Evolutionary conservation across 2,888 invertebrate species (phyloP).

Genomic region (Nomada fucata): DNA sequence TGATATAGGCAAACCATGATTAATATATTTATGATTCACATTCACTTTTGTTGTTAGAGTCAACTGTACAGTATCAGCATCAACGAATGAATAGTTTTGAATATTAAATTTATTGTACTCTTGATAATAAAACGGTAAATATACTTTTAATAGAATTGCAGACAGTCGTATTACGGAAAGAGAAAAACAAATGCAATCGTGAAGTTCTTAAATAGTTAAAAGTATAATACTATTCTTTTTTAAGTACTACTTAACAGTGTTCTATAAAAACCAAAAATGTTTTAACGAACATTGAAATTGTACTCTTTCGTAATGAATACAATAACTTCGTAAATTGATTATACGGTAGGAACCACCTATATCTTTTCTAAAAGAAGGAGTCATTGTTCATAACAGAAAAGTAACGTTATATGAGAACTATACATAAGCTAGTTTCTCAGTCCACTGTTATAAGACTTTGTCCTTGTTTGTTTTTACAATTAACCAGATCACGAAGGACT

Average conservation of each 20-base stretch:
- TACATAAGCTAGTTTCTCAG: constrained; percentile 66
- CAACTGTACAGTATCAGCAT: constrained; percentile 14
- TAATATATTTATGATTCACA: constrained; percentile 26
- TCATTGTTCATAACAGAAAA: constrained; percentile 44
- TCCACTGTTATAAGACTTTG: constrained; percentile 59
- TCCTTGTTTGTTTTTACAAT: constrained; percentile 46
- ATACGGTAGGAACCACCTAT: constrained; percentile 54
- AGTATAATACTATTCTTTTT: constrained; percentile 53
- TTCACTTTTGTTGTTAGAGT: constrained; percentile 17
- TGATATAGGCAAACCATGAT: constrained; percentile 39
- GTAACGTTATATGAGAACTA: constrained; percentile 58
- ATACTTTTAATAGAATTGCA: constrained; percentile 22
- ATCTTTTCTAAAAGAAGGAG: constrained; percentile 48
- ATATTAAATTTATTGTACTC: constrained; percentile 13
- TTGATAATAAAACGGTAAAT: constrained; percentile 2
- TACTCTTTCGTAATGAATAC: constrained; percentile 46
- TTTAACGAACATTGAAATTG: constrained; percentile 44
- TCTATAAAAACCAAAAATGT: constrained; percentile 32
- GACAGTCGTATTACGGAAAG: constrained; percentile 25
- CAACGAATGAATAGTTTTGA: constrained; percentile 16
- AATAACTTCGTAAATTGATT: constrained; percentile 34
- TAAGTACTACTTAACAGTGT: constrained; percentile 53
- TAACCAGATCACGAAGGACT: constrained; percentile 50
- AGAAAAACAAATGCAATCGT: constrained; percentile 39
- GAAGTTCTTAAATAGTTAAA: constrained; percentile 41